A percentile compares a stretch with the other conserved stretches of the same genome.
These are phyloP conservation scores for Drymonia ruficornis DNA, from an alignment of 2,888 invertebrate species.

Conservation along the genomic window DNA sequence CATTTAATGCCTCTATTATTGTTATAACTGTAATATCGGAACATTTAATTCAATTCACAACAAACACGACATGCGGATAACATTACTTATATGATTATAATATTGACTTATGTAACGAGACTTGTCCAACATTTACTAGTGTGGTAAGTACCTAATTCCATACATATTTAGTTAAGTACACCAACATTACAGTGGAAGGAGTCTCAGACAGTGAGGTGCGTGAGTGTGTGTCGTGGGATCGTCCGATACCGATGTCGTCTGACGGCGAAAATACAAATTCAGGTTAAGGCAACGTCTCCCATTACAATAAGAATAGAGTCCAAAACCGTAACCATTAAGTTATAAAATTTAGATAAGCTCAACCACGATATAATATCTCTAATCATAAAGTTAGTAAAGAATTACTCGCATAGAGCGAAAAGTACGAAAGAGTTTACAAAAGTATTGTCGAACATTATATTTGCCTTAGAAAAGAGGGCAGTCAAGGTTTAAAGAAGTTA, in stretches of 20 bases:
- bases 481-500: constrained; percentile 53
- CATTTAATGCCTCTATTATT: constrained; percentile 13
- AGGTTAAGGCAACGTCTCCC: constrained; percentile 43
- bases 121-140: constrained; percentile 22
- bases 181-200: constrained; percentile 12
- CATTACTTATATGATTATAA: constrained; percentile 17
- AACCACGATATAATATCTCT: constrained; percentile 46
- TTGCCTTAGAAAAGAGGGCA: constrained; percentile 59
- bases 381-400: constrained; percentile 44
- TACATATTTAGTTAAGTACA: constrained; percentile 12
- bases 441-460: constrained; percentile 66
- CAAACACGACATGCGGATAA: constrained; percentile 27
- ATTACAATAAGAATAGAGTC: constrained; percentile 36
- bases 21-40: constrained; percentile 16
- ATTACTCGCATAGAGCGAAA: constrained; percentile 39
- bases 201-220: not conserved
- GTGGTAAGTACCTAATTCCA: constrained; percentile 24
- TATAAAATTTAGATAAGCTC: constrained; percentile 47
- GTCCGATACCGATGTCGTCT: constrained; percentile 6
- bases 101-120: constrained; percentile 31
- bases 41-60: constrained; percentile 26
- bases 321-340: constrained; percentile 25
- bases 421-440: constrained; percentile 56
- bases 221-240: not conserved
- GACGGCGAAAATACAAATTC: constrained; percentile 20